Evolutionary conservation across 2,888 invertebrate species (phyloP), one percentile per base, ranked within the genome.

Genomic region (Teleiodes luculella): DNA sequence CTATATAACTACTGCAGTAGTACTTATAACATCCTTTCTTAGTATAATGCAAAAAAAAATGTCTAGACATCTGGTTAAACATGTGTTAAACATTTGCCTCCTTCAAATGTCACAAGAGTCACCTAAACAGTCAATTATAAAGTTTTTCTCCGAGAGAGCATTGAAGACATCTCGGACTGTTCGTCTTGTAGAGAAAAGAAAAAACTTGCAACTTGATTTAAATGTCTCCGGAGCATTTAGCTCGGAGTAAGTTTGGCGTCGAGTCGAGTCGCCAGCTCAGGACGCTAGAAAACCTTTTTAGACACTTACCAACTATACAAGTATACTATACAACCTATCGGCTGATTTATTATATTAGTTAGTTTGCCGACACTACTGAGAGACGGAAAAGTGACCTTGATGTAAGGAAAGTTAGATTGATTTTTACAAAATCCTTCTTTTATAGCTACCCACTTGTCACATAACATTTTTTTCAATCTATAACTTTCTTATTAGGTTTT

Each of bases 221-320:
- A 82, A 78, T 75, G 79, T 82, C 83, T 77, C 80, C 62, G 55
- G 80, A 77, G 78, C 71, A 77, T 82, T 82, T 76, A 72, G 69
- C 61, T 63, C 58, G 60, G 63, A 68, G 66, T 66, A 60, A 71
- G 64, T 72, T 74, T 61, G 60, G 58, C 55, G 60, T 24, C 64
- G 57, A 55, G 56, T 54, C 48, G 52, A 53, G 50, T 49, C 52
- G 54, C 13, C 39, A 41, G 39, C 18, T 18, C 16, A 18, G 18
- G 18, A 41, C 49, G 11, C 14, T 13, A 16, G 13, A 48, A n/a
- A 48, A 35, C 37, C 37, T 36, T 28, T 7, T 14, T 5, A n/a
- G 36, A 28, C 49, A 28, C 37, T 36, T 49, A 37, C 20, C 8
- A 41, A 28, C n/a, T 28, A 28, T 24, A n/a, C n/a, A n/a, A 6